Conservation (phyloP, 2,888 invertebrate species). For the Agriotes lineatus region DNA sequence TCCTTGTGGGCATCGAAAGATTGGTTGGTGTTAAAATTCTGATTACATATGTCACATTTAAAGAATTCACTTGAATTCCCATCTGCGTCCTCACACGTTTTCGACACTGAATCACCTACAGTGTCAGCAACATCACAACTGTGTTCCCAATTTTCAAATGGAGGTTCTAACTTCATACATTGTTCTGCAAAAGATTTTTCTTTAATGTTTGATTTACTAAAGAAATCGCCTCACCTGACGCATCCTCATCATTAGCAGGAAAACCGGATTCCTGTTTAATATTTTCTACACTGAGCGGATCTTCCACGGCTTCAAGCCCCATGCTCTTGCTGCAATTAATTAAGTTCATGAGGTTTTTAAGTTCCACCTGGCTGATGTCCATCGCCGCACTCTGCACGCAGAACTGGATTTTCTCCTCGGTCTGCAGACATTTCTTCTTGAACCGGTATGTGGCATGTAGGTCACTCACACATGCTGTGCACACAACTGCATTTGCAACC, state of each 20-base stretch:
- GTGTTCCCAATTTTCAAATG: too few relatives aligned
- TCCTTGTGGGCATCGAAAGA: neutral
- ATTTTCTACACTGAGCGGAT: neutral
- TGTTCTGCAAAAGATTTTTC: too few relatives aligned
- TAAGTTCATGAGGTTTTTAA: neutral
- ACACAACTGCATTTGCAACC: neutral
- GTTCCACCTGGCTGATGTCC: neutral
- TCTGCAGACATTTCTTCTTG: slow-evolving; percentile 1
- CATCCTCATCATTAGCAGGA: too few relatives aligned
- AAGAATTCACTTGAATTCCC: too few relatives aligned
- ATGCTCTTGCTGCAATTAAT: neutral
- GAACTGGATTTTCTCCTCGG: neutral
- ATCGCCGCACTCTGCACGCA: neutral
- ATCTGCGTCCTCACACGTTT: too few relatives aligned
- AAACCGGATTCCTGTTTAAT: neutral
- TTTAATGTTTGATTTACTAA: too few relatives aligned
- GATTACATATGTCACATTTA: too few relatives aligned
- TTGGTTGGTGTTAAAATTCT: neutral
- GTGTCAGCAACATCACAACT: too few relatives aligned
- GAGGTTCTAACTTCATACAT: too few relatives aligned
- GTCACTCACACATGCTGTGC: neutral
- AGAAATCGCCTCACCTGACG: too few relatives aligned
- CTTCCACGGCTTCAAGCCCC: neutral
- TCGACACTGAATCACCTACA: too few relatives aligned
- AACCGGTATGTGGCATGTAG: slow-evolving; percentile 1